These are phyloP conservation scores for Colletes collaris DNA, from an alignment of 2,888 invertebrate species.

Conservation along the genomic window DNA sequence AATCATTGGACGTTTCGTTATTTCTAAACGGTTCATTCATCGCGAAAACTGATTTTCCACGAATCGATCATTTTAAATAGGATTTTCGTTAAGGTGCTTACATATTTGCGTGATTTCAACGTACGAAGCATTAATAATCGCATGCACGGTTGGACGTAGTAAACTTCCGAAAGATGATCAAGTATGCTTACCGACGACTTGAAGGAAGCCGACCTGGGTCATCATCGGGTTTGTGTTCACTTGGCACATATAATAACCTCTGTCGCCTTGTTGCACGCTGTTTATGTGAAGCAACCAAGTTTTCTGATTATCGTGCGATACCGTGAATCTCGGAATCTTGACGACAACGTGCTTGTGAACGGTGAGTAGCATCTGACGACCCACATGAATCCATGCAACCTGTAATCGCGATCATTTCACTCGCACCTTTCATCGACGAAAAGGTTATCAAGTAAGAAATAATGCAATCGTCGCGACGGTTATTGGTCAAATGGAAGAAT, in stretches of 20 bases:
- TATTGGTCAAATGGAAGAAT: too few relatives aligned
- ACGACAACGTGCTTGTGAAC: slow-evolving; percentile 96
- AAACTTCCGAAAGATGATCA: slow-evolving; percentile 41
- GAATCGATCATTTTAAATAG: not conserved
- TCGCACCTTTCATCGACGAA: too few relatives aligned
- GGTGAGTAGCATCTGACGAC: slow-evolving; percentile 96
- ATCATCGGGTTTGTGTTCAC: slow-evolving; percentile 97
- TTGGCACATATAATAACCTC: slow-evolving; percentile 96
- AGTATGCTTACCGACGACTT: slow-evolving; percentile 92
- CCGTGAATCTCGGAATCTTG: slow-evolving; percentile 94
- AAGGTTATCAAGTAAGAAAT: too few relatives aligned
- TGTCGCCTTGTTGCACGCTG: slow-evolving; percentile 95
- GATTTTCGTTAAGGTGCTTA: slow-evolving; percentile 15
- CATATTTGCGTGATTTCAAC: too few relatives aligned
- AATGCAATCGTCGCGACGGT: too few relatives aligned
- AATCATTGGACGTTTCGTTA: too few relatives aligned
- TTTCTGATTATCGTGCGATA: slow-evolving; percentile 95
- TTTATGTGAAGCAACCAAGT: slow-evolving; percentile 96
- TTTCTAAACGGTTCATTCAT: not conserved
- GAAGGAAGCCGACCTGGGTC: slow-evolving; percentile 95
- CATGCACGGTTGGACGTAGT: slow-evolving; percentile 9
- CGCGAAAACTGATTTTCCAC: not conserved
- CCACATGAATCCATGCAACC: slow-evolving; percentile 98
- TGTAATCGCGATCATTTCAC: slow-evolving; percentile 77
- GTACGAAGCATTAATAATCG: slow-evolving; percentile 2